Percentiles rank a stretch among this genome's conserved stretches.
Evolutionary conservation across 1,140 invertebrate genomes (phyloP).

Genomic region (Procambarus clarkii): DNA sequence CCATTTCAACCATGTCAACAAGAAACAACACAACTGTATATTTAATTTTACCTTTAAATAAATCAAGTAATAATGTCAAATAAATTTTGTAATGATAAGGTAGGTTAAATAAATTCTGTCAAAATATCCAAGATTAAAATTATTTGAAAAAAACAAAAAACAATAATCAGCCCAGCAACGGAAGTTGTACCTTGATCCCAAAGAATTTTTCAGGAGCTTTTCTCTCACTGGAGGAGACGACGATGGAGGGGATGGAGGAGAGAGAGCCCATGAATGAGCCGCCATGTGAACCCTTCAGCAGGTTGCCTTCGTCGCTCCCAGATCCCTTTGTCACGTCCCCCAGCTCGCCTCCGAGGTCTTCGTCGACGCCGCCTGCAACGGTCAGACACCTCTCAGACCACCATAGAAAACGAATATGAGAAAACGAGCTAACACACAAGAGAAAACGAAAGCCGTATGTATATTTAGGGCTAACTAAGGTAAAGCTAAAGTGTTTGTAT

Average conservation of each 20-base stretch:
- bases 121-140: no score
- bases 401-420: constrained; percentile 1
- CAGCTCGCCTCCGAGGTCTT: not conserved
- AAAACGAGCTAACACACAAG: no score
- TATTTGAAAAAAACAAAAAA: no score
- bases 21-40: no score
- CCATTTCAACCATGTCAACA: no score
- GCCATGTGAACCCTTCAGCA: constrained; percentile 25
- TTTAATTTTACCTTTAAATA: no score
- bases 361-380: constrained; percentile 46
- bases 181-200: constrained; percentile 50
- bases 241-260: constrained; percentile 52
- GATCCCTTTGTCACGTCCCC: constrained; percentile 5
- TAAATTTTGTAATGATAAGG: no score
- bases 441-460: not conserved
- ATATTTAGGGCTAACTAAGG: not conserved
- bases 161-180: no score
- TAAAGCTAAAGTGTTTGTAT: no score
- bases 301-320: constrained; percentile 11
- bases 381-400: not conserved
- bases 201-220: constrained; percentile 58
- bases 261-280: constrained; percentile 54
- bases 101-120: no score
- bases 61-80: no score
- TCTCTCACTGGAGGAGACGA: constrained; percentile 36